Base-by-base conservation (phyloP, 2,113 vertebrate genomes). In the Caretta caretta region DNA sequence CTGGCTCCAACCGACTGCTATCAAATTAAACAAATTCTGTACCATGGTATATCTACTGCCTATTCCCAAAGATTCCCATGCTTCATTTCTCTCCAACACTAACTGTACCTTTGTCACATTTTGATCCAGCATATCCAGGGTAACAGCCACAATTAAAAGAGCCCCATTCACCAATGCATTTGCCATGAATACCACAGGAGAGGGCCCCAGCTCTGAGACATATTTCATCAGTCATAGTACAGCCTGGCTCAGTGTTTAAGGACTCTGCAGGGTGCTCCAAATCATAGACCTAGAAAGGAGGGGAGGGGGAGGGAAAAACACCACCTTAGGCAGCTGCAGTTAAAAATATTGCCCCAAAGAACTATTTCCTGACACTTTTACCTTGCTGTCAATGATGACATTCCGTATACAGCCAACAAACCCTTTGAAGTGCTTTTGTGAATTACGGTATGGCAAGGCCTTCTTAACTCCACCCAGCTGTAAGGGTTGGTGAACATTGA, bases 401-500 rank as follows among this genome's bases (percentile, higher is more conserved):
- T 99, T 99, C 49, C 98, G 98, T 86, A 99, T 97, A 93, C 99
- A 99, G 96, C 99, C 99, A 80, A 97, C 97, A 95, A 99, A 99
- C 12, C 98, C 98, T 49, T 83, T 97, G 96, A 98, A 99, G 87
- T 57, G 98, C 50, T 93, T 93, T 38, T 94, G 97, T 24, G 98
- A 93, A 31, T 75, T 2, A 0, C 49, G 97, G 82, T 96, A 93
- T 12, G 98, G 96, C 54, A 98, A 96, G 11, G 93, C 91, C 80
- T 98, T 98, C 97, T 99, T 99, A 65, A 99, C 96, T 35, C 99
- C 99, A 35, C 99, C 99, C 93, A 99, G 42, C 97, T 99, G 99
- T 50, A 99, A 98, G 78, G 99, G 99, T 90, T 99, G 99, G 75
- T 98, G 97, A 86, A 99, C 97, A 11, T 98, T 98, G 90, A 99